These are phyloP conservation scores for Agrotis ipsilon DNA, from an alignment of 2,888 invertebrate species.

Conservation along the genomic window DNA sequence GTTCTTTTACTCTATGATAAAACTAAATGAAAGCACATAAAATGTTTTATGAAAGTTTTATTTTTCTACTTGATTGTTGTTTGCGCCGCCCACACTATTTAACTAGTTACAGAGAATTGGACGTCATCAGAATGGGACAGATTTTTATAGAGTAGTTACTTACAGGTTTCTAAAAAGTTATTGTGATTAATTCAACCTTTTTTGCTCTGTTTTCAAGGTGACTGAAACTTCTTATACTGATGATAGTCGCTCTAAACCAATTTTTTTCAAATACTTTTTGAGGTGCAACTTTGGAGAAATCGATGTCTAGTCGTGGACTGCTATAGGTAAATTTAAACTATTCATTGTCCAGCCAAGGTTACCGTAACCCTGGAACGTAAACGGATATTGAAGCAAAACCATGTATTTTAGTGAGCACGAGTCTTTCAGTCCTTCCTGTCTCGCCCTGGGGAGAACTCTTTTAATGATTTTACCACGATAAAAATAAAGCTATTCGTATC, in stretches of 20 bases:
- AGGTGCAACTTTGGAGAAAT: too few relatives aligned
- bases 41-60: background rate
- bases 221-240: too few relatives aligned
- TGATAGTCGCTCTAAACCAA: background rate
- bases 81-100: background rate
- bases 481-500: too few relatives aligned
- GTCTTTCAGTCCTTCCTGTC: too few relatives aligned
- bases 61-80: background rate
- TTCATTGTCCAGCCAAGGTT: too few relatives aligned
- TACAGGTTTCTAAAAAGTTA: background rate
- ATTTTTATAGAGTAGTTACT: background rate
- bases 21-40: background rate
- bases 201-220: background rate
- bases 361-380: too few relatives aligned
- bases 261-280: background rate
- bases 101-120: conserved; percentile 1
- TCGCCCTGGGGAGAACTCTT: too few relatives aligned
- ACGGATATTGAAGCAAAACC: too few relatives aligned
- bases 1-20: background rate
- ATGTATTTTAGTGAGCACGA: too few relatives aligned
- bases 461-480: too few relatives aligned
- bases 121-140: background rate
- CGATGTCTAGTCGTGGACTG: too few relatives aligned
- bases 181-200: background rate
- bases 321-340: background rate